Evolutionary conservation across 1,140 invertebrate species (phyloP).

Genomic region (Drosophila sucinea): DNA sequence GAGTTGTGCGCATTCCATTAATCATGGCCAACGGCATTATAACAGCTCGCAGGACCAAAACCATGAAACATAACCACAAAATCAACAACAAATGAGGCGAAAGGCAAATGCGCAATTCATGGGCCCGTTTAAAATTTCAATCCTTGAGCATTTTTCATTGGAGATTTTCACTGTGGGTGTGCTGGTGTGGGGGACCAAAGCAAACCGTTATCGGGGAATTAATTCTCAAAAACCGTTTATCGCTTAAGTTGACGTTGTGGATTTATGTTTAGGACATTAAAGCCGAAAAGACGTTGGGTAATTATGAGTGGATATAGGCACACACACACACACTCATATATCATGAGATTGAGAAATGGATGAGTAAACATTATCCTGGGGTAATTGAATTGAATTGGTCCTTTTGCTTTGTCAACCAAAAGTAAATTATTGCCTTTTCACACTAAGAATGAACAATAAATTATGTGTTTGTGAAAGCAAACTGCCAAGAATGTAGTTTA

Average conservation of each 20-base stretch:
- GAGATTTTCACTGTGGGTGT: background rate
- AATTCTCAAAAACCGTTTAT: slow-evolving; percentile 45
- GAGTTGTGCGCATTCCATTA: slow-evolving; percentile 46
- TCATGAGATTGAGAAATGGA: background rate
- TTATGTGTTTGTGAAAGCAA: background rate
- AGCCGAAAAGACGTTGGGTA: slow-evolving; percentile 8
- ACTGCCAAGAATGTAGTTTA: background rate
- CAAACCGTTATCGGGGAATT: slow-evolving; percentile 54
- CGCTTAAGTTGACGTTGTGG: slow-evolving; percentile 10
- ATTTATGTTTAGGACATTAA: slow-evolving; percentile 33
- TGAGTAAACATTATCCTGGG: slow-evolving; percentile 7
- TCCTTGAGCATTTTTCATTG: slow-evolving; percentile 54
- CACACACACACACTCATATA: background rate
- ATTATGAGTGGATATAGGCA: slow-evolving; percentile 9
- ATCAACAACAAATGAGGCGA: slow-evolving; percentile 58
- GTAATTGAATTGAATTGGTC: slow-evolving; percentile 13
- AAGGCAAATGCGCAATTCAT: slow-evolving; percentile 54
- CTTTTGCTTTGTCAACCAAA: slow-evolving; percentile 7
- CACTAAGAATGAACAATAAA: background rate
- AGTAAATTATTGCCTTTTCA: slow-evolving; percentile 9
- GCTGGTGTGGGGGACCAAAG: background rate
- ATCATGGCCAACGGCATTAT: slow-evolving; percentile 39
- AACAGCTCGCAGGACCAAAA: slow-evolving; percentile 28
- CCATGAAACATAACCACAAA: slow-evolving; percentile 51
- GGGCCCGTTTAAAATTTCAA: slow-evolving; percentile 56